These are phyloP conservation scores for Drosophila koepferae DNA, from an alignment of 2,888 invertebrate species.

Conservation along the genomic window DNA sequence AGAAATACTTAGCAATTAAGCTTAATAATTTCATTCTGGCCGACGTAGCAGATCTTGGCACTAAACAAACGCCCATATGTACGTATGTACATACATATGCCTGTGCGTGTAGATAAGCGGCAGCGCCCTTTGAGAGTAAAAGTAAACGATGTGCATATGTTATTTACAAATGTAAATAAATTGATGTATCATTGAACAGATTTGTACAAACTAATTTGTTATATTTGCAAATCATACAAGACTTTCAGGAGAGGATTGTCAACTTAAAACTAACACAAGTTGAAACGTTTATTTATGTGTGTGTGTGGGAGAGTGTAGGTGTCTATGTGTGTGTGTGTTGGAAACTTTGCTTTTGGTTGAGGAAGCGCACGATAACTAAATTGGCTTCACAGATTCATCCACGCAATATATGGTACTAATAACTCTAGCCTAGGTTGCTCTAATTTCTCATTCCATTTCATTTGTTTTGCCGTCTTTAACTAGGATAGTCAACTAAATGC, in stretches of 20 bases:
- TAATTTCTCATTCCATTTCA: constrained; percentile 9
- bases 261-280: constrained; percentile 59
- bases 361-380: constrained; percentile 49
- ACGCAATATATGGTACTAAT: constrained; percentile 18
- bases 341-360: constrained; percentile 36
- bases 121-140: not conserved
- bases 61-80: not conserved
- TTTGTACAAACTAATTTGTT: constrained; percentile 67
- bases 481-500: constrained; percentile 39
- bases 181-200: constrained; percentile 39
- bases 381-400: constrained; percentile 18
- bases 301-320: constrained; percentile 1
- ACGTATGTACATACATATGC: not conserved
- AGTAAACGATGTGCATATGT: not conserved
- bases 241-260: constrained; percentile 30
- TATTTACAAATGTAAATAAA: not conserved
- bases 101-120: not conserved
- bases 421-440: constrained; percentile 48
- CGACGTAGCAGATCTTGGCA: not conserved
- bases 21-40: not conserved
- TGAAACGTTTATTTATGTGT: constrained; percentile 29
- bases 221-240: constrained; percentile 60
- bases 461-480: constrained; percentile 26
- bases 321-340: constrained; percentile 14
- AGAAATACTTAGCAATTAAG: not conserved